Percentiles rank a stretch among this genome's conserved stretches.
Evolutionary conservation across 1,140 invertebrate species (phyloP).

Genomic region (Bombus breviceps): DNA sequence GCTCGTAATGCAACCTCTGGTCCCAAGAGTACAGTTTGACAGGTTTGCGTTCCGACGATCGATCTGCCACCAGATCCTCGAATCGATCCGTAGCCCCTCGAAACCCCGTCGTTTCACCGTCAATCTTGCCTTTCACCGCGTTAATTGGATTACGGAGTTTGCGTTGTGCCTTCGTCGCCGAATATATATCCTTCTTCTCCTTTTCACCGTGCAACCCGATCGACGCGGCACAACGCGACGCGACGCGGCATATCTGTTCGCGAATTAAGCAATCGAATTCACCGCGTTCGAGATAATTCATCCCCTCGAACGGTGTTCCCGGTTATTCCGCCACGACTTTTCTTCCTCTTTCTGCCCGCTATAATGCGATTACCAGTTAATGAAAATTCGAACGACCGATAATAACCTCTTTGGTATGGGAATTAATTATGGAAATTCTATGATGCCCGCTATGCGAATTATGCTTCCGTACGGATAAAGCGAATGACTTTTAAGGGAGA

Average conservation of each 20-base stretch:
- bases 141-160: slow-evolving; percentile 67
- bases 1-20: slow-evolving; percentile 56
- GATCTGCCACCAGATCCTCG: slow-evolving; percentile 43
- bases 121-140: slow-evolving; percentile 66
- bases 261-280: slow-evolving; percentile 38
- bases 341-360: neutral
- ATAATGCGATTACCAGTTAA: neutral
- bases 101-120: slow-evolving; percentile 65
- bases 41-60: slow-evolving; percentile 56
- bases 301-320: neutral
- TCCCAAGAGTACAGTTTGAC: slow-evolving; percentile 61
- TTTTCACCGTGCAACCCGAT: neutral
- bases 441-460: neutral
- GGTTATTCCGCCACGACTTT: slow-evolving; percentile 10
- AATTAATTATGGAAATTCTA: slow-evolving; percentile 22
- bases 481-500: neutral
- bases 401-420: neutral
- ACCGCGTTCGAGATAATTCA: slow-evolving; percentile 15
- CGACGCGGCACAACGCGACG: neutral
- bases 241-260: slow-evolving; percentile 27
- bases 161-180: slow-evolving; percentile 39
- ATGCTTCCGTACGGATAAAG: neutral
- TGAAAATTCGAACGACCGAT: slow-evolving; percentile 3
- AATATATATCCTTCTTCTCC: slow-evolving; percentile 14
- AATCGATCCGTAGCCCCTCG: slow-evolving; percentile 57